Percentiles rank a stretch among this genome's conserved stretches.
Conservation (phyloP, 2,888 invertebrate species). For the Trachelus tabidus region DNA sequence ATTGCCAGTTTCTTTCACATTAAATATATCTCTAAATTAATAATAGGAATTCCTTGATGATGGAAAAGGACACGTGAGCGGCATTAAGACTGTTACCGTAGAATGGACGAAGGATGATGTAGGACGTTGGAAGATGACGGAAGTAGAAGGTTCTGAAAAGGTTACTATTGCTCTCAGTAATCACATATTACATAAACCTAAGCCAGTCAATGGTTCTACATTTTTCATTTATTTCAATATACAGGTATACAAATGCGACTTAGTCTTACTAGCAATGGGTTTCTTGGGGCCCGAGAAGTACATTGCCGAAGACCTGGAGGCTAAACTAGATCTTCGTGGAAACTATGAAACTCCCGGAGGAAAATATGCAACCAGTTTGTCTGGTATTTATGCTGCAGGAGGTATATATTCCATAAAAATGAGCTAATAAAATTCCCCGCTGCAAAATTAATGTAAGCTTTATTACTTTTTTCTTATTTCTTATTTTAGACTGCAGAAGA, state of each 20-base stretch:
- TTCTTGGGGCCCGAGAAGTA: conserved; percentile 96
- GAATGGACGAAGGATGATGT: conserved; percentile 93
- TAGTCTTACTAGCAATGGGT: conserved; percentile 98
- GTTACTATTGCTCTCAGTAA: conserved; percentile 40
- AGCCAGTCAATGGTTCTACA: not conserved
- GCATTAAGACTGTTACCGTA: conserved; percentile 90
- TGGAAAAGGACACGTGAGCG: conserved; percentile 88
- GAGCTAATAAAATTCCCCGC: conserved; percentile 1
- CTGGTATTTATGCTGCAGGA: conserved; percentile 94
- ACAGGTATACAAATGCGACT: conserved; percentile 83
- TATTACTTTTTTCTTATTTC: conserved; percentile 14
- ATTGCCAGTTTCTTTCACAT: not conserved
- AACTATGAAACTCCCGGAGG: conserved; percentile 87
- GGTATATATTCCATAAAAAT: conserved; percentile 70
- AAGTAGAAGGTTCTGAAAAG: conserved; percentile 82
- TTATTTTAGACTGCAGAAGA: conserved; percentile 87
- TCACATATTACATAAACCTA: not conserved
- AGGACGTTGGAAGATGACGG: conserved; percentile 95
- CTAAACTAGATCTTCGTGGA: conserved; percentile 90
- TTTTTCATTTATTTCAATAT: not conserved
- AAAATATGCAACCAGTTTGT: conserved; percentile 82
- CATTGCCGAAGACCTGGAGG: conserved; percentile 81
- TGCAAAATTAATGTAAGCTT: conserved; percentile 4
- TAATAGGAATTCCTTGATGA: conserved; percentile 88
- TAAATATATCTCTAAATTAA: conserved; percentile 1